Evolutionary conservation across 2,113 vertebrate species (phyloP).

Genomic region (Cricetomys ansorgei): DNA sequence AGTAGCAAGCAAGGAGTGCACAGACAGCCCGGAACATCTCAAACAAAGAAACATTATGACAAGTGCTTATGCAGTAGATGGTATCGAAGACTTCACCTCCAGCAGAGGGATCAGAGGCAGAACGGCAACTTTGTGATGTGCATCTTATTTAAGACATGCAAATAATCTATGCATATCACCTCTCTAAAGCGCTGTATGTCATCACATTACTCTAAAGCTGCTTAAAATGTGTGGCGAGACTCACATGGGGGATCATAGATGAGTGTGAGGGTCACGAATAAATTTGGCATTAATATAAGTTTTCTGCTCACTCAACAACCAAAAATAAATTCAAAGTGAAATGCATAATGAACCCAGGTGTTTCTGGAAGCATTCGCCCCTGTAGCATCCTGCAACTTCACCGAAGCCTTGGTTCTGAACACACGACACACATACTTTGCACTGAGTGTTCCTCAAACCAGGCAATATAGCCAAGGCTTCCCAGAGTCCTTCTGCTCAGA

Average conservation of each 20-base stretch:
- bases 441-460: background rate
- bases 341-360: background rate
- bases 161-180: background rate
- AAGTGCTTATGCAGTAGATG: accelerated
- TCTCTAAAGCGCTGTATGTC: background rate
- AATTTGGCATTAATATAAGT: background rate
- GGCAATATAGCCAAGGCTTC: background rate
- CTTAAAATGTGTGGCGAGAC: background rate
- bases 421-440: background rate
- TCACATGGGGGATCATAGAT: background rate
- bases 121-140: background rate
- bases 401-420: background rate
- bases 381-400: background rate
- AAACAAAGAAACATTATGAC: background rate
- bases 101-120: background rate
- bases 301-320: background rate
- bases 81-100: background rate
- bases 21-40: background rate
- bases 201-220: background rate
- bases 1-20: background rate
- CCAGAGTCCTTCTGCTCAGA: background rate
- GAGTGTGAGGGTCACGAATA: background rate
- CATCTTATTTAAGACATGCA: background rate
- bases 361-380: background rate
- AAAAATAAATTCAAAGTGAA: background rate